phyloP scores from a whole-genome alignment of 2,888 invertebrate species.

The Plutella xylostella region DNA sequence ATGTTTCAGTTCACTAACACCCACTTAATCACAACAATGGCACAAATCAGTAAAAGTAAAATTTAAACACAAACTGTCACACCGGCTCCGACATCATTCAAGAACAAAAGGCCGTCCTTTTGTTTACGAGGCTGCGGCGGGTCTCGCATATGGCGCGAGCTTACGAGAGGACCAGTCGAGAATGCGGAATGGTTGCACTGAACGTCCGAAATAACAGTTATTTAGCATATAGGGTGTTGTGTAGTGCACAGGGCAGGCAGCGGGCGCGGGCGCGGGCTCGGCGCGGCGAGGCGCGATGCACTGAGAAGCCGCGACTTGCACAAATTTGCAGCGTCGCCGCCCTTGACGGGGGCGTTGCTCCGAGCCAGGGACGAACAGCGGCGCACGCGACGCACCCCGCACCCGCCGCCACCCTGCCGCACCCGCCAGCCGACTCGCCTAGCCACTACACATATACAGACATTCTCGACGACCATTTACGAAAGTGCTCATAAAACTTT shows the following conservation, averaged over 20 bases:
- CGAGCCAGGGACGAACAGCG: slow-evolving; percentile 64
- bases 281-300: slow-evolving; percentile 69
- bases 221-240: slow-evolving; percentile 54
- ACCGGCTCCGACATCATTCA: slow-evolving; percentile 26
- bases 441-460: slow-evolving; percentile 1
- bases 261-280: slow-evolving; percentile 56
- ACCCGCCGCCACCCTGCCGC: slow-evolving; percentile 33
- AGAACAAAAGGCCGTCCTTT: slow-evolving; percentile 33
- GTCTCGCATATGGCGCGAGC: slow-evolving; percentile 26
- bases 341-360: slow-evolving; percentile 71
- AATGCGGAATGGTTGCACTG: slow-evolving; percentile 65
- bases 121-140: slow-evolving; percentile 30
- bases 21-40: no score
- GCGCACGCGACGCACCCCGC: slow-evolving; percentile 64
- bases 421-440: slow-evolving; percentile 13
- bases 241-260: slow-evolving; percentile 26
- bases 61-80: slow-evolving; percentile 24
- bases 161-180: slow-evolving; percentile 40
- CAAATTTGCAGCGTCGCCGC: slow-evolving; percentile 69
- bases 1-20: no score
- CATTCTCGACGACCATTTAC: neutral
- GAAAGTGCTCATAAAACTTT: neutral
- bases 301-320: slow-evolving; percentile 65
- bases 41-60: slow-evolving; percentile 34
- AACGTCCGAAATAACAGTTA: slow-evolving; percentile 65